phyloP scores from a whole-genome alignment of 1,140 invertebrate species.

The Drosophila navojoa region DNA sequence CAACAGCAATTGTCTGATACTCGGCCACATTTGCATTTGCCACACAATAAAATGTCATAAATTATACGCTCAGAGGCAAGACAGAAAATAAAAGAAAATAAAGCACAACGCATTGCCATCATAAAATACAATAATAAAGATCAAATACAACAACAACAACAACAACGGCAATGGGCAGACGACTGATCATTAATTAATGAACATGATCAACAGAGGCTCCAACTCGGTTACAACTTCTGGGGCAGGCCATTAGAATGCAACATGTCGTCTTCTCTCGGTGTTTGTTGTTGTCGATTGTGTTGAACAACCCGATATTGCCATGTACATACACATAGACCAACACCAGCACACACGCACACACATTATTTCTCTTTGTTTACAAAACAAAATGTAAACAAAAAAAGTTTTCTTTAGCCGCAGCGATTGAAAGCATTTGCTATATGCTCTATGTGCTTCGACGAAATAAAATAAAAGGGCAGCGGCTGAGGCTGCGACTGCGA shows the following conservation, averaged over 20 bases:
- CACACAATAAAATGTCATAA: constrained; percentile 81
- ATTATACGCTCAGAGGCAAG: constrained; percentile 60
- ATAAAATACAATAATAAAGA: constrained; percentile 76
- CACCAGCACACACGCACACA: constrained; percentile 11
- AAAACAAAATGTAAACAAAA: constrained; percentile 83
- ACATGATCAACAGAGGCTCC: constrained; percentile 67
- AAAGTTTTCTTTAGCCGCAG: constrained; percentile 63
- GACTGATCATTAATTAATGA: constrained; percentile 81
- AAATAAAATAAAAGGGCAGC: constrained; percentile 42
- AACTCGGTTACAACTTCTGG: constrained; percentile 52
- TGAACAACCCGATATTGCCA: constrained; percentile 62
- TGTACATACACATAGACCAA: constrained; percentile 15
- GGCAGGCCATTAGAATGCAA: constrained; percentile 73
- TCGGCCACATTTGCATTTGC: constrained; percentile 60
- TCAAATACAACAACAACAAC: constrained; percentile 51
- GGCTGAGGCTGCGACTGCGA: constrained; percentile 6
- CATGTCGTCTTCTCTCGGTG: constrained; percentile 51
- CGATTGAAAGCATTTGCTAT: constrained; percentile 73
- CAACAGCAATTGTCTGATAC: background rate
- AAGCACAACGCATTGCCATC: constrained; percentile 73
- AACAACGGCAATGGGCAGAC: constrained; percentile 39
- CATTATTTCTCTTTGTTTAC: constrained; percentile 73
- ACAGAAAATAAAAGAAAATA: constrained; percentile 34
- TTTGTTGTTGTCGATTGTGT: constrained; percentile 48
- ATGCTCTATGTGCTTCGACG: constrained; percentile 50